Base-by-base conservation (phyloP, 2,113 vertebrate species). In the Peromyscus californicus region DNA sequence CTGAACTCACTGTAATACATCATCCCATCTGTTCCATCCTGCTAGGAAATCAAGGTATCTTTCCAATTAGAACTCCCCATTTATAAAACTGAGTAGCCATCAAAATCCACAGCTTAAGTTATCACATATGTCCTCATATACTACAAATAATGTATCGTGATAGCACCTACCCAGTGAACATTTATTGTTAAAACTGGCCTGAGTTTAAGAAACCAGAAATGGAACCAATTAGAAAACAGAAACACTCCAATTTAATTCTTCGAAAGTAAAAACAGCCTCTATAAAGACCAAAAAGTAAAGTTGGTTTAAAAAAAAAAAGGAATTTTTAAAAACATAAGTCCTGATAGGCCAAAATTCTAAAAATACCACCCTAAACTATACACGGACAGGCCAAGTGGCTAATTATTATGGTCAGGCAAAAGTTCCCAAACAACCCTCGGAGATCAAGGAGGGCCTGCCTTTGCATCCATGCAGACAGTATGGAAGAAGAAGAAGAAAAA, bases 21-120 rank as follows among this genome's bases (percentile, higher is more conserved):
- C 75, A 85, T 96, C 80, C 83, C 82, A 39, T 93, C 67, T 89
- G 95, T 83, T 90, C 54, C 65, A 87, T 54, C 59, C 80, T 92
- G 83, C 95, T 97, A 70, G 89, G 74, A 78, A 98, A 92, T 87
- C 82, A 67, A 80, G 39, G 29, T 65, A 92, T 89, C 95, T 82
- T 96, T 94, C 48, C 89, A 94, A 94, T 54, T 69, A 94, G 31
- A 97, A 88, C 74, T 61, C 63, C 39, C 16, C 75, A 91, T 75
- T 93, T 94, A 65, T 24, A 95, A 92, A 97, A 89, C 67, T 54
- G 29, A 95, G 88, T 26, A 39, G 63, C 79, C 75, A 85, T 57
- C 61, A 93, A 97, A 93, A 94, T 31, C 76, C 54, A 39, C 83
- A 80, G 26, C 65, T 84, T 72, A 74, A 57, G 59, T 91, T 72